Percentiles rank a stretch among this genome's conserved stretches.
These are phyloP conservation scores for Pipistrellus pipistrellus DNA, from an alignment of 2,797 vertebrate genomes.

Conservation along the genomic window DNA sequence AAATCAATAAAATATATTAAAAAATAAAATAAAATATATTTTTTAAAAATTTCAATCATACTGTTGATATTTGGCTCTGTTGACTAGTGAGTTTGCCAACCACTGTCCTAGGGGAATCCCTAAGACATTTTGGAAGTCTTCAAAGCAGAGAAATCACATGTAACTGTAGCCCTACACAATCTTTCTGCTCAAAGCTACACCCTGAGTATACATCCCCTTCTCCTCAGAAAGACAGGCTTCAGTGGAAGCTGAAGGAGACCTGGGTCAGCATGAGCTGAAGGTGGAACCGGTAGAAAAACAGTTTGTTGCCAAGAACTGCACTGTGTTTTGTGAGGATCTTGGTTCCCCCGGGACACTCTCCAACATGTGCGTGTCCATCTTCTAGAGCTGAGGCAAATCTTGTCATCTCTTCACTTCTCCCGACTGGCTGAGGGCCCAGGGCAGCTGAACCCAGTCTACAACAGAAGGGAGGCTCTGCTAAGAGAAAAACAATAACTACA, in stretches of 20 bases:
- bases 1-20: no score
- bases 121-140: not conserved
- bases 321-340: constrained; percentile 45
- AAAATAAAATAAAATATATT: no score
- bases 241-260: not conserved
- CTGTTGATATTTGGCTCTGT: no score
- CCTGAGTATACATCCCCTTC: not conserved
- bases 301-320: constrained; percentile 38
- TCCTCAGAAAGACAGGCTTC: not conserved
- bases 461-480: constrained; percentile 39
- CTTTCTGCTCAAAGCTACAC: constrained; percentile 51
- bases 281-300: constrained; percentile 1
- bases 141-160: not conserved
- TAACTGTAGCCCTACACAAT: not conserved
- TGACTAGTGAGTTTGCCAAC: no score
- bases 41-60: no score
- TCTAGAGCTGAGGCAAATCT: not conserved
- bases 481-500: not conserved
- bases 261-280: not conserved
- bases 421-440: not conserved
- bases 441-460: not conserved
- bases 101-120: not conserved
- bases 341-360: not conserved
- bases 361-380: not conserved
- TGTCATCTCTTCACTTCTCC: constrained; percentile 30